Percentiles rank a stretch among this genome's conserved stretches.
phyloP scores from a whole-genome alignment of 1,140 invertebrate genomes.

The Drosophila sucinea region DNA sequence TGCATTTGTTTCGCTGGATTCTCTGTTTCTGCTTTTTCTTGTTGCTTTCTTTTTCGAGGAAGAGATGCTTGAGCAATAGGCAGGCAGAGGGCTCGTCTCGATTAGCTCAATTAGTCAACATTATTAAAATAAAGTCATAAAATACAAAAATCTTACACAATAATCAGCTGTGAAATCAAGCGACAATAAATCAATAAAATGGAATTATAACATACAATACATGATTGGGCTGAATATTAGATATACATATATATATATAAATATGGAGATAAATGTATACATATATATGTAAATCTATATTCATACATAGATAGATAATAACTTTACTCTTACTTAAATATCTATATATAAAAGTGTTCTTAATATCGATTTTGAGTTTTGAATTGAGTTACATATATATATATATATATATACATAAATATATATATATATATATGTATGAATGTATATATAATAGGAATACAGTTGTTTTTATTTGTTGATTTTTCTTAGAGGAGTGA shows the following conservation, averaged over 20 bases:
- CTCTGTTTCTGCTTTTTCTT: neutral
- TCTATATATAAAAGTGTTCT: slow-evolving; percentile 10
- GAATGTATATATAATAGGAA: slow-evolving; percentile 60
- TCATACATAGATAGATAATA: slow-evolving; percentile 4
- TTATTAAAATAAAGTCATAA: slow-evolving; percentile 4
- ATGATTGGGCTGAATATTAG: neutral
- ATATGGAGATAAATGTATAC: neutral
- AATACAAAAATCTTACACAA: slow-evolving; percentile 2
- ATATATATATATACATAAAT: slow-evolving; percentile 32
- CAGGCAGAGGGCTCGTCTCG: neutral
- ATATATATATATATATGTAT: neutral
- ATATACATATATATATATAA: neutral
- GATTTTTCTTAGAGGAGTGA: slow-evolving; percentile 62
- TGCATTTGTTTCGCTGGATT: neutral
- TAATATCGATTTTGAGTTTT: slow-evolving; percentile 3
- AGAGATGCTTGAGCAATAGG: slow-evolving; percentile 3
- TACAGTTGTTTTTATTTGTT: slow-evolving; percentile 57
- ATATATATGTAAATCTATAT: neutral
- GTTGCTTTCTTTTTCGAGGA: neutral
- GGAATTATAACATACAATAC: slow-evolving; percentile 14
- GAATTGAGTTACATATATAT: slow-evolving; percentile 9
- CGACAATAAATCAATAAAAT: slow-evolving; percentile 1
- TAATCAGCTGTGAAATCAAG: slow-evolving; percentile 5
- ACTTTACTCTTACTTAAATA: neutral
- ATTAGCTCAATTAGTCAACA: neutral